These are phyloP conservation scores for Mimumesa dahlbomi DNA, from an alignment of 2,888 invertebrate genomes.

Conservation along the genomic window DNA sequence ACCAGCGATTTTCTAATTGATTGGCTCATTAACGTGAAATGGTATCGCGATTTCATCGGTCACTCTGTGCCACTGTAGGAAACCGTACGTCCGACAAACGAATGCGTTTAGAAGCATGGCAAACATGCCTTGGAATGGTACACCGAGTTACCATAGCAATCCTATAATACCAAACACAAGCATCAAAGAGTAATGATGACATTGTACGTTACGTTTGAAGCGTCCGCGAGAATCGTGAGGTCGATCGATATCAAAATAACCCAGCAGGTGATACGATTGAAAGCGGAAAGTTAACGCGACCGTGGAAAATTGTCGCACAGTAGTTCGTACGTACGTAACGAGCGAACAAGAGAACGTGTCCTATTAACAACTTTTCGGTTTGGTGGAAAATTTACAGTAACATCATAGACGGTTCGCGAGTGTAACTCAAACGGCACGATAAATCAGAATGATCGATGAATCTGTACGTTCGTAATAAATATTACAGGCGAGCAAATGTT, in stretches of 20 bases:
- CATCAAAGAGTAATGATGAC: conserved; percentile 63
- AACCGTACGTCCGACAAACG: conserved; percentile 9
- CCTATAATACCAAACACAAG: conserved; percentile 56
- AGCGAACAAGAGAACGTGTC: too few relatives aligned
- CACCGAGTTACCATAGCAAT: conserved; percentile 69
- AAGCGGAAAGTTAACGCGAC: not conserved
- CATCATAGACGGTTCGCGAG: too few relatives aligned
- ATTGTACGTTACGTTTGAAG: conserved; percentile 49
- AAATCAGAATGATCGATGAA: too few relatives aligned
- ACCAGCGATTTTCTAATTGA: conserved; percentile 34
- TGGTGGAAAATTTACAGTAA: too few relatives aligned
- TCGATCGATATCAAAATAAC: conserved; percentile 50
- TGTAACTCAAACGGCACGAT: too few relatives aligned
- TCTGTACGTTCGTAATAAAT: too few relatives aligned
- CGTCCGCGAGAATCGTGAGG: conserved; percentile 16
- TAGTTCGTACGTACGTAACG: not conserved
- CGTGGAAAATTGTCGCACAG: not conserved
- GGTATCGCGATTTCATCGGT: conserved; percentile 13
- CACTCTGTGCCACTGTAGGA: not conserved
- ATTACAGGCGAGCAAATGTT: too few relatives aligned
- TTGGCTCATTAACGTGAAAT: conserved; percentile 11
- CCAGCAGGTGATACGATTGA: not conserved
- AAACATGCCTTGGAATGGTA: conserved; percentile 24
- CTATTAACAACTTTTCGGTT: too few relatives aligned
- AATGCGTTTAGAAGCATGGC: conserved; percentile 3